Evolutionary conservation across 2,888 invertebrate genomes (phyloP).

Genomic region (Microctonus brassicae): DNA sequence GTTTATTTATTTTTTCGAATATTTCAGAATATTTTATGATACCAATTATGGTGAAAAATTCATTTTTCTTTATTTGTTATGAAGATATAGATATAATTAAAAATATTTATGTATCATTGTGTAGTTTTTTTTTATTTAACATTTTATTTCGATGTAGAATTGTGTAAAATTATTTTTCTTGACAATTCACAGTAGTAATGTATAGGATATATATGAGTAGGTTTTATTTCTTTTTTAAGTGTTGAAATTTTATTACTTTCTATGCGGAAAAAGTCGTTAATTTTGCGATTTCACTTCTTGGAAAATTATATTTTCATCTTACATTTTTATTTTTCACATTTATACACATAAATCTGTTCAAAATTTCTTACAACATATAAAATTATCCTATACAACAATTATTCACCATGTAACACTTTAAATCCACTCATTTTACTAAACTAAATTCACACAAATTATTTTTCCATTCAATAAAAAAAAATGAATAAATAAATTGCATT

Average conservation of each 20-base stretch:
- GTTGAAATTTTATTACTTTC: not conserved
- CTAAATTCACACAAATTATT: too few relatives aligned
- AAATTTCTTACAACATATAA: not conserved
- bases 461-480: too few relatives aligned
- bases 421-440: too few relatives aligned
- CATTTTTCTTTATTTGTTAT: not conserved
- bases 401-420: too few relatives aligned
- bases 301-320: not conserved
- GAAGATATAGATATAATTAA: not conserved
- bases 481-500: not conserved
- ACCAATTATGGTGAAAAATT: not conserved
- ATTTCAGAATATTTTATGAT: not conserved
- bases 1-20: not conserved
- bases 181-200: too few relatives aligned
- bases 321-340: not conserved
- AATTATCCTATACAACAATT: too few relatives aligned
- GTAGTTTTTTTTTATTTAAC: not conserved
- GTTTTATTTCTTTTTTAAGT: not conserved
- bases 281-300: constrained; percentile 11
- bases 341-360: not conserved
- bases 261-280: not conserved
- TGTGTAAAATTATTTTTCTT: too few relatives aligned
- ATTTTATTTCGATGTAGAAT: too few relatives aligned
- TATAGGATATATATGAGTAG: too few relatives aligned
- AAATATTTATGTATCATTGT: not conserved